Base-by-base conservation (phyloP, 2,113 vertebrate genomes). In the Mionectes macconnelli region DNA sequence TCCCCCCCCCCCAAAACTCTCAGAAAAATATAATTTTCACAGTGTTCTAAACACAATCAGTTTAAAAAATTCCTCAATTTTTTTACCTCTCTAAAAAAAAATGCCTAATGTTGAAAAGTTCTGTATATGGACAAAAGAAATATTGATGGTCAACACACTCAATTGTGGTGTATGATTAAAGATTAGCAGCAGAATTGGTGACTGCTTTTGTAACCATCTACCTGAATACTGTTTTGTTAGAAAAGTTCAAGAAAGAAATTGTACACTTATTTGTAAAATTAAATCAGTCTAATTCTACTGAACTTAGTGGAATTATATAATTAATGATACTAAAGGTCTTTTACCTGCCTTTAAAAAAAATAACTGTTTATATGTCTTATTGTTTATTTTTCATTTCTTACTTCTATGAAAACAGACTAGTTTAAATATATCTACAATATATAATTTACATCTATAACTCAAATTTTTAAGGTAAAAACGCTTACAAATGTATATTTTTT, bases 81-180 rank as follows among this genome's bases (percentile, higher is more conserved):
- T 87, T 84, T 20, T 60, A 24, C 3, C 8, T 47, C 10, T 73
- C 57, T 70, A 18, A 52, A 42, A 82, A 67, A 67, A 49, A n/a
- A n/a, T 25, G 5, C 6, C 19, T 20, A 5, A 30, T 52, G 5
- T 66, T 56, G 12, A 33, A 57, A 91, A 84, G 37, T 42, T 39
- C 19, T 62, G 33, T 37, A 6, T 57, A 20, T n/a, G 27, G 31
- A 45, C 59, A 88, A 44, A 22, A 45, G 30, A 91, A 62, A 18
- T 55, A 9, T 40, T 84, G 56, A 60, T 75, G 68, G 75, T 82
- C 9, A 75, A 57, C 56, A 13, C 15, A 47, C 28, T 85, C 27
- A 35, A 1, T 4, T 73, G 25, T 52, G 28, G 40, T 56, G 9
- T 50, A 22, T 0, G 1, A 39, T 33, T 63, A 67, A n/a, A 68